A percentile compares a stretch with the other conserved stretches of the same genome.
phyloP scores from a whole-genome alignment of 2,888 invertebrate genomes.

The Cistogaster globosa region DNA sequence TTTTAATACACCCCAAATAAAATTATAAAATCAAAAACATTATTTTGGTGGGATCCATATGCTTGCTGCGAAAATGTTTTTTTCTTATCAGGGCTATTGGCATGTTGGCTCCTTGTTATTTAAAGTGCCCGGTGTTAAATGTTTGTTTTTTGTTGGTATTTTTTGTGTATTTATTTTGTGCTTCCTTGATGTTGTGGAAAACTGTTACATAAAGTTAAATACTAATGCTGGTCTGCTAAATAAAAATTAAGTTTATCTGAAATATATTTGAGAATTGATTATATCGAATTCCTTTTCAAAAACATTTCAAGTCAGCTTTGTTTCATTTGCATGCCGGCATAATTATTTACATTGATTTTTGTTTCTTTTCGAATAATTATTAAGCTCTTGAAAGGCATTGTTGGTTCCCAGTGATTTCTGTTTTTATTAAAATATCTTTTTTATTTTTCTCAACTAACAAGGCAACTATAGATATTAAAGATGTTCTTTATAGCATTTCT shows the following conservation, averaged over 20 bases:
- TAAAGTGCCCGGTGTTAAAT: slow-evolving; percentile 54
- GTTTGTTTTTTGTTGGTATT: slow-evolving; percentile 46
- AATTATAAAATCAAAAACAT: not conserved
- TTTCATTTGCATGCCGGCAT: no score
- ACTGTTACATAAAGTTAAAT: slow-evolving; percentile 73
- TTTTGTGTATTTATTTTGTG: slow-evolving; percentile 70
- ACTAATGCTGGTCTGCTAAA: not conserved
- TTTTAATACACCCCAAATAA: slow-evolving; percentile 30
- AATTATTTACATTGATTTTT: slow-evolving; percentile 42
- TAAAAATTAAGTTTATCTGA: no score
- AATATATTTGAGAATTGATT: no score
- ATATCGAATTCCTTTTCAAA: no score
- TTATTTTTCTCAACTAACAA: not conserved
- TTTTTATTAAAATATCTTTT: not conserved
- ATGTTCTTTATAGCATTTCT: no score
- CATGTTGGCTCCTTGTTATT: slow-evolving; percentile 67
- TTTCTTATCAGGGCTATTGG: slow-evolving; percentile 61
- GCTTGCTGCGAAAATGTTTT: slow-evolving; percentile 63
- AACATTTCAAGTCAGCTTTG: no score
- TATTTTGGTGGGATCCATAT: slow-evolving; percentile 42
- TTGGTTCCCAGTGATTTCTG: not conserved
- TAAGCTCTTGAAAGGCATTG: slow-evolving; percentile 2
- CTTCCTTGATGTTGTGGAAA: slow-evolving; percentile 82
- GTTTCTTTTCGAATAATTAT: slow-evolving; percentile 48
- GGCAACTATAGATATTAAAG: no score